A percentile compares a stretch with the other conserved stretches of the same genome.
Evolutionary conservation across 2,113 vertebrate species (phyloP).

Genomic region (Leptodactylus fuscus): DNA sequence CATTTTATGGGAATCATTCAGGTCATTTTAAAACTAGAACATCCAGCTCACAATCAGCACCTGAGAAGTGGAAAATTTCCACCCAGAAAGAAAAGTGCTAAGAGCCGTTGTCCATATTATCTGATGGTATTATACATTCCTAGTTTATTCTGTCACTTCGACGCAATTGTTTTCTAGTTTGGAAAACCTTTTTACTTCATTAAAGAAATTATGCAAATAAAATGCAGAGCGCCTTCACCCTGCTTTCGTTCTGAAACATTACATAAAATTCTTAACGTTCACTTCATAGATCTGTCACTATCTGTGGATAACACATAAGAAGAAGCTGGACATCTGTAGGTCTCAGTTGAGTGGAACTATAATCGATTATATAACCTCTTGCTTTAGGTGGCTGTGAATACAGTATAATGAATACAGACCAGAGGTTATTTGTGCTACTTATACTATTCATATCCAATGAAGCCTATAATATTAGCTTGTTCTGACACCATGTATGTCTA

Average conservation of each 20-base stretch:
- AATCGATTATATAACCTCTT: background rate
- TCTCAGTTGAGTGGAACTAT: background rate
- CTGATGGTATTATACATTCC: background rate
- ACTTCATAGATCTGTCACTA: background rate
- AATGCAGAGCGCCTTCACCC: background rate
- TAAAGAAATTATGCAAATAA: background rate
- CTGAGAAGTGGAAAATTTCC: background rate
- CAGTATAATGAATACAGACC: background rate
- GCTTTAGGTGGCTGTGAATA: background rate
- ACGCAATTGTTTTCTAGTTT: background rate
- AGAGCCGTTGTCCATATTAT: background rate
- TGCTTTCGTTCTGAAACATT: background rate
- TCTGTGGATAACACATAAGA: background rate
- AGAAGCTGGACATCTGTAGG: background rate
- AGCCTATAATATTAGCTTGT: background rate
- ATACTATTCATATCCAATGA: background rate
- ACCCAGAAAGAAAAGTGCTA: background rate
- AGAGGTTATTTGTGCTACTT: background rate
- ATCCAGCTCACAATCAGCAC: background rate
- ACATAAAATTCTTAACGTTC: background rate
- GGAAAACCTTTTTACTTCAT: background rate
- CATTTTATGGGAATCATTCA: background rate
- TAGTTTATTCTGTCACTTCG: background rate
- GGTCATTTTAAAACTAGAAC: background rate
- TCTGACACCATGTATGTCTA: background rate